Base-by-base conservation (phyloP, 2,797 vertebrate species). In the Myotis myotis region DNA sequence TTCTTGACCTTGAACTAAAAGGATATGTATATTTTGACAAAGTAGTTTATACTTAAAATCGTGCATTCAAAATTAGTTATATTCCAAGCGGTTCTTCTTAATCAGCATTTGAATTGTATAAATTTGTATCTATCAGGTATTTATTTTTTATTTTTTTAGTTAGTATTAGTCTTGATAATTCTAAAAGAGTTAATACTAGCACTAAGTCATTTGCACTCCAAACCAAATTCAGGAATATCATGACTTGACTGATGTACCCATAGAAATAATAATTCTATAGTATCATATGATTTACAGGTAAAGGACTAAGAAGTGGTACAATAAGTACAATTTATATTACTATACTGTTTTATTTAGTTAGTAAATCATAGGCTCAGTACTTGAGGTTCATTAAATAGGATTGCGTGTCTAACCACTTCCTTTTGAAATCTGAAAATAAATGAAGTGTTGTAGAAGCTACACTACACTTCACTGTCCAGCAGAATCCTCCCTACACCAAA, bases 401-500 rank as follows among this genome's bases (percentile, higher is more conserved):
- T 82, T 89, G 36, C 70, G 3, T 87, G 2, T 72, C 64, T 55
- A 66, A 75, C 41, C 91, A 70, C 28, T 88, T 71, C 20, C 10
- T 92, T 95, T 78, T 53, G 15, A 91, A 94, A 86, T 96, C 49
- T 83, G 78, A 68, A 81, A 81, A 41, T 5, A 64, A 82, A 86
- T 41, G 30, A 76, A 78, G 47, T 91, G 4, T 30, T 85, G 2
- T 72, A 87, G 75, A 85, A 95, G 28, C 15, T 79, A 55, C 36
- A 19, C 89, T 87, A 83, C 0, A 70, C n/a, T 95, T 64, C 64
- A 30, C 71, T 33, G 2, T 87, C 33, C 72, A 87, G 82, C 9
- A 95, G 70, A 91, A 89, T 97, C 94, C 6, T 78, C 93, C 28
- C 93, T 79, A 96, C 30, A 96, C 92, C 90, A 96, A 94, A 76